A percentile compares a stretch with the other conserved stretches of the same genome.
Evolutionary conservation across 2,888 invertebrate species (phyloP).

Genomic region (Tipula helvola): DNA sequence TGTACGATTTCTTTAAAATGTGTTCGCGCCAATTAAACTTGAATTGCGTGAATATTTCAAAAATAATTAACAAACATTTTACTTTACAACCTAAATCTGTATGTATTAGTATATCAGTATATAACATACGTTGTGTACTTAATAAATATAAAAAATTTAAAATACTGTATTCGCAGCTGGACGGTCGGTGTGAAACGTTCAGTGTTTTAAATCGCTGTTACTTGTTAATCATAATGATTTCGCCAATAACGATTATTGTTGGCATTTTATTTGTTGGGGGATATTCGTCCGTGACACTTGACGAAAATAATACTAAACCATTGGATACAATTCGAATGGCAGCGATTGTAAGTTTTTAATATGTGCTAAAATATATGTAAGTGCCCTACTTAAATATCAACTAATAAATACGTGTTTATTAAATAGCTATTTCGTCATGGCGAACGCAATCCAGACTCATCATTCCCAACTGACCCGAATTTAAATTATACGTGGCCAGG

Average conservation of each 20-base stretch:
- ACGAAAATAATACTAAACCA: not conserved
- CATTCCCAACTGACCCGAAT: slow-evolving; percentile 72
- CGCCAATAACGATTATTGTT: not conserved
- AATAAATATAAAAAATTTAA: not conserved
- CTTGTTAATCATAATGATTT: not conserved
- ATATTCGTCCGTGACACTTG: not conserved
- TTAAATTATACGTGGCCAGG: slow-evolving; percentile 64
- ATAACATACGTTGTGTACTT: not conserved
- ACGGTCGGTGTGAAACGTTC: not conserved
- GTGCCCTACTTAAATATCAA: too few relatives aligned
- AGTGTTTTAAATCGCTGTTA: not conserved
- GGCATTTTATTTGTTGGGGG: not conserved
- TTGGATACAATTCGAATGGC: not conserved
- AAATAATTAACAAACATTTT: too few relatives aligned
- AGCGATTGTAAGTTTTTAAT: not conserved
- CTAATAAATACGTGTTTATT: not conserved
- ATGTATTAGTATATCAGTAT: not conserved
- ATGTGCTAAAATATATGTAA: not conserved
- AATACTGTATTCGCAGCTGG: not conserved
- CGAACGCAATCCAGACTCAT: slow-evolving; percentile 47
- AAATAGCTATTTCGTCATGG: slow-evolving; percentile 31
- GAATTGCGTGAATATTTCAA: too few relatives aligned
- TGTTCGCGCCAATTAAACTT: too few relatives aligned
- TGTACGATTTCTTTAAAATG: too few relatives aligned
- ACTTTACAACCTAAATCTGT: too few relatives aligned